A percentile compares a stretch with the other conserved stretches of the same genome.
phyloP scores from a whole-genome alignment of 2,113 vertebrate genomes.

The Mastomys coucha region DNA sequence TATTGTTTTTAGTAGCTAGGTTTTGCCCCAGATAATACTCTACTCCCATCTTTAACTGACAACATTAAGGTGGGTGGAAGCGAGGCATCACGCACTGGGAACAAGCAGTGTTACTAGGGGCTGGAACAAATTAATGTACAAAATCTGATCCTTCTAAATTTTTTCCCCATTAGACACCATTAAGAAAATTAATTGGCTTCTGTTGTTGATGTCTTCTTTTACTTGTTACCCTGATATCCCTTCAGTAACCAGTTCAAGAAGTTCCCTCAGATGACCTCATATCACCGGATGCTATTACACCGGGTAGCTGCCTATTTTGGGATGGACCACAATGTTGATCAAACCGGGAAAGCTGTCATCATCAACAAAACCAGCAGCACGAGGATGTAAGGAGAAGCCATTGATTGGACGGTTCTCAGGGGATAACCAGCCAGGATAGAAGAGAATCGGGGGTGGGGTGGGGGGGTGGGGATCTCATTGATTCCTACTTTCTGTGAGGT shows the following conservation, averaged over 20 bases:
- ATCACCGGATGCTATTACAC: conserved; percentile 99
- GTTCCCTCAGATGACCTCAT: conserved; percentile 99
- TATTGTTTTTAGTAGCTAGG: conserved; percentile 26
- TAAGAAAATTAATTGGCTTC: not conserved
- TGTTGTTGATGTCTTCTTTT: conserved; percentile 40
- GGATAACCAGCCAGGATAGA: not conserved
- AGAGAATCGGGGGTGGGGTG: not conserved
- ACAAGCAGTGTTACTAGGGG: not conserved
- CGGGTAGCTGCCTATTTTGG: conserved; percentile 99
- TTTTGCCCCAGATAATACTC: not conserved
- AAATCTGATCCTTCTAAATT: conserved; percentile 47
- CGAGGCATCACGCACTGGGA: not conserved
- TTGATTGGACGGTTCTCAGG: conserved; percentile 16
- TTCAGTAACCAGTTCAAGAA: conserved; percentile 99
- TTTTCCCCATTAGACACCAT: conserved; percentile 20
- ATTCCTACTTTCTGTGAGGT: conserved; percentile 12
- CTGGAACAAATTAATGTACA: not conserved
- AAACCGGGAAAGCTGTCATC: conserved; percentile 98
- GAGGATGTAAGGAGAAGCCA: conserved; percentile 92
- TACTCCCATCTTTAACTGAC: not conserved
- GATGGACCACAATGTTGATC: conserved; percentile 99
- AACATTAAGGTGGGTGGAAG: not conserved
- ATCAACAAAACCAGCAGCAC: conserved; percentile 99
- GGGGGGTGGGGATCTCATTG: not conserved
- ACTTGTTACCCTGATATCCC: not conserved